Percentiles rank a stretch among this genome's conserved stretches.
phyloP scores from a whole-genome alignment of 2,888 invertebrate species.

The Clivina fossor region DNA sequence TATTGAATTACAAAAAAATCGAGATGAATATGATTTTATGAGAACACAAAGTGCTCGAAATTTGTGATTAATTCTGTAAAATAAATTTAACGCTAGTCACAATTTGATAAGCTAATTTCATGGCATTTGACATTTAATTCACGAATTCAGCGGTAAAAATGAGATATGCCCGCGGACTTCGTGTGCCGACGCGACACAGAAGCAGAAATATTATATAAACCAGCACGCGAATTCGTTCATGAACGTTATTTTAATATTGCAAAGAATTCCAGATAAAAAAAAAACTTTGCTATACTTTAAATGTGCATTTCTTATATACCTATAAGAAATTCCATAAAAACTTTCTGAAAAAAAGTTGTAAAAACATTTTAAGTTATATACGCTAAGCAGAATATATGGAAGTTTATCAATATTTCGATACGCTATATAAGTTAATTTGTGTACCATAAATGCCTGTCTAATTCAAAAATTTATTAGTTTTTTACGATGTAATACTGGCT shows the following conservation, averaged over 20 bases:
- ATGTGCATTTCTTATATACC: conserved; percentile 20
- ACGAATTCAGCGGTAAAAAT: conserved; percentile 1
- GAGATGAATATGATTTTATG: no score
- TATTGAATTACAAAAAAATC: no score
- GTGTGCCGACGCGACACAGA: no score
- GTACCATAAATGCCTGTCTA: no score
- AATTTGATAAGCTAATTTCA: conserved; percentile 5
- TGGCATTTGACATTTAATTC: conserved; percentile 16
- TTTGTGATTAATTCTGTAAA: not conserved
- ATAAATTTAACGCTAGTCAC: not conserved
- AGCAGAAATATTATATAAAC: conserved; percentile 15
- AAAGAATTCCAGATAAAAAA: conserved; percentile 21
- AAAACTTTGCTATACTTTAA: conserved; percentile 11
- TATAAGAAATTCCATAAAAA: conserved; percentile 15
- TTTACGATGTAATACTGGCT: no score
- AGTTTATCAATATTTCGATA: not conserved
- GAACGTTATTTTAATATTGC: conserved; percentile 20
- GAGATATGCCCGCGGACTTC: conserved; percentile 6
- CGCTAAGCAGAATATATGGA: no score
- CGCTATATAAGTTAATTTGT: conserved; percentile 16
- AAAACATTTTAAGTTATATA: conserved; percentile 9
- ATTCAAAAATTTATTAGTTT: no score
- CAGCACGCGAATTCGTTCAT: conserved; percentile 15
- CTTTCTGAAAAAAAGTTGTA: conserved; percentile 10
- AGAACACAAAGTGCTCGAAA: no score